phyloP scores from a whole-genome alignment of 2,888 invertebrate genomes.

The Zaprionus obscuricornis region DNA sequence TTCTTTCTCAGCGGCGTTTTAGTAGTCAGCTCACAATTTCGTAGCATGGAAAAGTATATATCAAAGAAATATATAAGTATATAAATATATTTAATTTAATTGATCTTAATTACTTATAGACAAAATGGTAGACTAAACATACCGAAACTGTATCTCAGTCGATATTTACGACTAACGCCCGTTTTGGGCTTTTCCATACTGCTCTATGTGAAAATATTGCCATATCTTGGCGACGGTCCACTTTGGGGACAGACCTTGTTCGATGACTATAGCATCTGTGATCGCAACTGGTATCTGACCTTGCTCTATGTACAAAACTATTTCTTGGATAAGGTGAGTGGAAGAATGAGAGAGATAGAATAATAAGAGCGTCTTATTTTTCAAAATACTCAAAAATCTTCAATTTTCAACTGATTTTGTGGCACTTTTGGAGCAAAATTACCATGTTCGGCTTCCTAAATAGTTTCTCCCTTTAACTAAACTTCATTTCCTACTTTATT shows the following conservation, averaged over 20 bases:
- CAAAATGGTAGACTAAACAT: constrained; percentile 62
- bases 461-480: no score
- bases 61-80: background rate
- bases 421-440: no score
- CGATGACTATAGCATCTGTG: constrained; percentile 49
- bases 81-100: background rate
- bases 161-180: constrained; percentile 84
- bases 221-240: constrained; percentile 83
- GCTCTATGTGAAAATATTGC: constrained; percentile 82
- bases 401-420: no score
- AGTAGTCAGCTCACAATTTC: constrained; percentile 74
- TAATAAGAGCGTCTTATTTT: constrained; percentile 52
- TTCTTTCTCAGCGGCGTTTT: constrained; percentile 86
- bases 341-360: no score
- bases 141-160: constrained; percentile 72
- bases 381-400: background rate
- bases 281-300: constrained; percentile 82
- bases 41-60: constrained; percentile 54
- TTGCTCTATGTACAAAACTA: constrained; percentile 84
- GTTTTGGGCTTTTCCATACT: constrained; percentile 83
- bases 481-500: background rate
- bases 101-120: constrained; percentile 33
- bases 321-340: constrained; percentile 58
- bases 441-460: no score
- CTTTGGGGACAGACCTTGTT: constrained; percentile 74